Evolutionary conservation across 2,888 invertebrate species (phyloP).

Genomic region (Dichetophora obliterata): DNA sequence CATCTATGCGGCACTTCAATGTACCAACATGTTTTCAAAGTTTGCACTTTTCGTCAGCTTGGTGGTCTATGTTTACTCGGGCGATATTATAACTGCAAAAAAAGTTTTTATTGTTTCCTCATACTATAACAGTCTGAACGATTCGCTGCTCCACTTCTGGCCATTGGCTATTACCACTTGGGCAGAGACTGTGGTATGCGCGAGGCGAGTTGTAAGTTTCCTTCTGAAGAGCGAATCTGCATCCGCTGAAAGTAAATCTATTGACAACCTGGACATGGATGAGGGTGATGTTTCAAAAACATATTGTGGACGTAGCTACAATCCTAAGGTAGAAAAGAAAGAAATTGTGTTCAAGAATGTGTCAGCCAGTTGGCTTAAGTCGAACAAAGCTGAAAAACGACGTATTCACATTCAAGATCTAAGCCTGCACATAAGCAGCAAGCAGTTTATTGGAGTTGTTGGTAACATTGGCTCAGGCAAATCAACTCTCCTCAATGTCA

Average conservation of each 20-base stretch:
- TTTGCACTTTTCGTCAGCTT: slow-evolving; percentile 83
- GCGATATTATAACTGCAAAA: slow-evolving; percentile 78
- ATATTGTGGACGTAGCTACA: slow-evolving; percentile 55
- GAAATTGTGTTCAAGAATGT: slow-evolving; percentile 69
- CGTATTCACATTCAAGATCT: slow-evolving; percentile 64
- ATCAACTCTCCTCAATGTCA: slow-evolving; percentile 78
- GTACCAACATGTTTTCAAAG: slow-evolving; percentile 83
- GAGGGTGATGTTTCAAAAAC: slow-evolving; percentile 55
- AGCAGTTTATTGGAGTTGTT: slow-evolving; percentile 72
- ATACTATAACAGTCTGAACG: slow-evolving; percentile 83
- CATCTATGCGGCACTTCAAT: slow-evolving; percentile 77
- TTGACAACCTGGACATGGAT: slow-evolving; percentile 53
- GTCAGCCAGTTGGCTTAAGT: slow-evolving; percentile 71
- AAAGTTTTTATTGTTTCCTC: slow-evolving; percentile 85
- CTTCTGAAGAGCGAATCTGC: slow-evolving; percentile 68
- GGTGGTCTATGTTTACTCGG: slow-evolving; percentile 76
- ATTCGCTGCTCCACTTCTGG: slow-evolving; percentile 83
- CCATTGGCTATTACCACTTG: slow-evolving; percentile 83
- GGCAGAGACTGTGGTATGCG: slow-evolving; percentile 82
- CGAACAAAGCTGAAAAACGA: slow-evolving; percentile 51
- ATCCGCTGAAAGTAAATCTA: slow-evolving; percentile 51
- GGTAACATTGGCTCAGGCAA: slow-evolving; percentile 84
- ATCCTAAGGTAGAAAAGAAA: slow-evolving; percentile 58
- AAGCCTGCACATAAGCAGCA: slow-evolving; percentile 67
- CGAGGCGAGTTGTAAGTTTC: slow-evolving; percentile 78